phyloP scores from a whole-genome alignment of 2,797 vertebrate genomes.

The Hippopotamyrus pictus region DNA sequence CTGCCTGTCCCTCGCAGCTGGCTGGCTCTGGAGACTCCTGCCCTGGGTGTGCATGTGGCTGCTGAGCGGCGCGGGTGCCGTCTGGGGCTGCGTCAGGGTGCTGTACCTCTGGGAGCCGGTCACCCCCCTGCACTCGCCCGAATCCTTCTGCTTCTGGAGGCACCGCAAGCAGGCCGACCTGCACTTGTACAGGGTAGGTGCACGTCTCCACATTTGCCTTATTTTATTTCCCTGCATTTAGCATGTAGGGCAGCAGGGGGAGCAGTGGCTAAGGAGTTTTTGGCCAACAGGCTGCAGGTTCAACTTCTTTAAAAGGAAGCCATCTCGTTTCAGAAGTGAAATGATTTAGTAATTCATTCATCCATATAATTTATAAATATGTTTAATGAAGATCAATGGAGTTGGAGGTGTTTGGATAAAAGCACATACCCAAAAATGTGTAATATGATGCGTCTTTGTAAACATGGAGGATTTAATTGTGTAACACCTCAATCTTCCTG shows the following conservation, averaged over 20 bases:
- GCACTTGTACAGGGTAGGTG: conserved; percentile 78
- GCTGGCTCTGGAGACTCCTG: conserved; percentile 88
- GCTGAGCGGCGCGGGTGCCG: conserved; percentile 82
- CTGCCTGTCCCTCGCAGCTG: conserved; percentile 38
- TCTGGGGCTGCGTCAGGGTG: conserved; percentile 88
- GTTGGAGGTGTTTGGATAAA: not conserved
- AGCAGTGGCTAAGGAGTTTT: not conserved
- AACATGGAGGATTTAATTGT: not conserved
- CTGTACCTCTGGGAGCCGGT: conserved; percentile 90
- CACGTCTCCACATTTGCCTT: not conserved
- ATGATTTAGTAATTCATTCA: not conserved
- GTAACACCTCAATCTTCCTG: not conserved
- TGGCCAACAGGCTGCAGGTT: not conserved
- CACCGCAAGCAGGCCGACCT: conserved; percentile 91
- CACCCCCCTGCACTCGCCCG: conserved; percentile 84
- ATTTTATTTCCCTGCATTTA: not conserved
- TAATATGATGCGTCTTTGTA: not conserved
- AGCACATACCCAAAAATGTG: not conserved
- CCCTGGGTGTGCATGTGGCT: conserved; percentile 91
- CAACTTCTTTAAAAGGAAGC: not conserved
- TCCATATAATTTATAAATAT: not conserved
- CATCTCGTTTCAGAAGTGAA: not conserved
- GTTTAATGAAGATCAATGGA: not conserved
- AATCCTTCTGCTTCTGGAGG: conserved; percentile 91
- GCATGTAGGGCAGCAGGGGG: not conserved